Conservation (phyloP, 2,888 invertebrate genomes). For the Nycteola revayana region DNA sequence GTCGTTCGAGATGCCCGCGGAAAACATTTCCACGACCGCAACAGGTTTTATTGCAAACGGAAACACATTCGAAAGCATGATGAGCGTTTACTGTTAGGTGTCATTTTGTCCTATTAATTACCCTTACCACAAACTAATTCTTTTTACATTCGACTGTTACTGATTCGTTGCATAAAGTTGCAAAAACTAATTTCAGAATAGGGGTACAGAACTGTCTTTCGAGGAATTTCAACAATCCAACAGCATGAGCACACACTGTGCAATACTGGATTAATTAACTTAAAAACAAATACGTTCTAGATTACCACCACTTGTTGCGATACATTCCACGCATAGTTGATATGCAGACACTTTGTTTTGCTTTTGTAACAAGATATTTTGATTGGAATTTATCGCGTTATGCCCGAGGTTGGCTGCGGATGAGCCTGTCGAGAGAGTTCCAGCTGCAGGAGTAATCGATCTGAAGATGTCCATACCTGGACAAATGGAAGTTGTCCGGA, state of each 20-base stretch:
- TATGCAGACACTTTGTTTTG: background rate
- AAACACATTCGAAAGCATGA: constrained; percentile 16
- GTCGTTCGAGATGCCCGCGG: background rate
- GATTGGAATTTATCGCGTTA: constrained; percentile 5
- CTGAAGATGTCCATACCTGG: constrained; percentile 89
- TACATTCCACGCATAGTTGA: background rate
- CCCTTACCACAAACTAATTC: too few species aligned
- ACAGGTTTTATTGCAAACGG: constrained; percentile 16
- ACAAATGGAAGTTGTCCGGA: constrained; percentile 86
- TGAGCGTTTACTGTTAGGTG: constrained; percentile 25
- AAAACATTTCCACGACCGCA: constrained; percentile 6
- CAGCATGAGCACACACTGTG: constrained; percentile 10
- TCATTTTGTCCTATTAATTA: too few species aligned
- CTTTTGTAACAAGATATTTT: constrained; percentile 1
- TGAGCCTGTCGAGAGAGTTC: constrained; percentile 90
- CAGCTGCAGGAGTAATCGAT: constrained; percentile 92
- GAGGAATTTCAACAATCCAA: constrained; percentile 18
- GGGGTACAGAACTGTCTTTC: constrained; percentile 22
- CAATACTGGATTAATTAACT: too few species aligned
- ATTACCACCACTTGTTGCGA: background rate
- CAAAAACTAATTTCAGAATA: constrained; percentile 18
- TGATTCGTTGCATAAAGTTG: too few species aligned
- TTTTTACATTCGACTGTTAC: too few species aligned
- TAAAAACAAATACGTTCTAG: too few species aligned
- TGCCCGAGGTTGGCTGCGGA: constrained; percentile 72